Percentiles rank a stretch among this genome's conserved stretches.
These are phyloP conservation scores for Electrophaes corylata DNA, from an alignment of 2,888 invertebrate genomes.

Conservation along the genomic window DNA sequence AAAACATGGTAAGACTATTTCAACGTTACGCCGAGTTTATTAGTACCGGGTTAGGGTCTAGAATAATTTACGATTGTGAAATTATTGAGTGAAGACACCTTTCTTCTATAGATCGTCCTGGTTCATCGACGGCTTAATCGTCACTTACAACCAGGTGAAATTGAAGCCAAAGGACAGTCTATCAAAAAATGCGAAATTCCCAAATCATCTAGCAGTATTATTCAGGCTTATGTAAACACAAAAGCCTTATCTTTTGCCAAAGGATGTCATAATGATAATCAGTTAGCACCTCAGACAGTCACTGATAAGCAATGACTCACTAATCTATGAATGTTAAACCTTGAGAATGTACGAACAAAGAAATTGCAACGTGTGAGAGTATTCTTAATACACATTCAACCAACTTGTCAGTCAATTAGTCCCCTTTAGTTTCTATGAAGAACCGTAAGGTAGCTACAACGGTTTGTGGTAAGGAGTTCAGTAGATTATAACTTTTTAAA, in stretches of 20 bases:
- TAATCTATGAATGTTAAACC: constrained; percentile 41
- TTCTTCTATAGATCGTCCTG: no score
- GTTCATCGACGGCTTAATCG: no score
- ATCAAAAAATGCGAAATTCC: no score
- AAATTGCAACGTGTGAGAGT: constrained; percentile 53
- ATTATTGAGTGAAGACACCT: no score
- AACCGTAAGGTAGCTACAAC: constrained; percentile 9
- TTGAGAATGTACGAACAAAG: constrained; percentile 51
- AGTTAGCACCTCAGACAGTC: constrained; percentile 27
- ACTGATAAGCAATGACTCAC: constrained; percentile 39
- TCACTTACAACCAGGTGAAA: no score
- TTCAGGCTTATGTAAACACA: background rate
- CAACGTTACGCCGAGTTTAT: no score
- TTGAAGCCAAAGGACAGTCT: no score
- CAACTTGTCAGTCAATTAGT: constrained; percentile 62
- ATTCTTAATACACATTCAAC: constrained; percentile 46
- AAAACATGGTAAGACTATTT: no score
- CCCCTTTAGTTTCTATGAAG: constrained; percentile 61
- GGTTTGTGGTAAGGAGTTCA: background rate
- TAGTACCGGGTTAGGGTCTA: no score
- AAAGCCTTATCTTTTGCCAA: constrained; percentile 24
- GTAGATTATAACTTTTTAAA: no score
- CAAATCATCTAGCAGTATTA: background rate
- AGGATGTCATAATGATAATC: constrained; percentile 27
- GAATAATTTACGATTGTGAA: no score